Percentiles rank a stretch among this genome's conserved stretches.
Evolutionary conservation across 2,797 vertebrate genomes (phyloP).

Genomic region (Coregonus sp.): DNA sequence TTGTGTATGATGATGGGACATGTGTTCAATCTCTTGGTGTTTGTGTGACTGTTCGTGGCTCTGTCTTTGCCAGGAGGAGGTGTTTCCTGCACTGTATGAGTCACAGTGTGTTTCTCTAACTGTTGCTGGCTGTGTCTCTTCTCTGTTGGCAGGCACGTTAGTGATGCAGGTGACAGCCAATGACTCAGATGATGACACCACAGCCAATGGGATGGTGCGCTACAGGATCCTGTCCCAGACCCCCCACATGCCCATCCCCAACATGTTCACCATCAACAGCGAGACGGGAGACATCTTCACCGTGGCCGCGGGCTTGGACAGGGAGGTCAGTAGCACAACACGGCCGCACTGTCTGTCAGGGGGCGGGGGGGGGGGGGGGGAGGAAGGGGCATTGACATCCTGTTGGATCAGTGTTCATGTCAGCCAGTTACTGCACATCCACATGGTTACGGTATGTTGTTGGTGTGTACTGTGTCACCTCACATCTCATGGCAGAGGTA

Average conservation of each 20-base stretch:
- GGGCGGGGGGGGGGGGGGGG: not conserved
- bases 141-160: conserved; percentile 82
- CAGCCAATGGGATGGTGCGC: conserved; percentile 93
- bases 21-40: not conserved
- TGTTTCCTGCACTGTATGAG: not conserved
- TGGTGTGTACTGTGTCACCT: not conserved
- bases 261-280: conserved; percentile 98
- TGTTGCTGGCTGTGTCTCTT: not conserved
- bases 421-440: not conserved
- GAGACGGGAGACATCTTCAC: conserved; percentile 95
- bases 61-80: not conserved
- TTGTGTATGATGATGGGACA: not conserved
- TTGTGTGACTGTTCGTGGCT: not conserved
- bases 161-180: conserved; percentile 96
- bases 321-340: conserved; percentile 83
- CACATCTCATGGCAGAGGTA: no score
- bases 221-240: conserved; percentile 94
- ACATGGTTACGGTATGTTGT: not conserved
- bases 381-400: not conserved
- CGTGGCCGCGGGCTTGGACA: conserved; percentile 92
- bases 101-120: not conserved
- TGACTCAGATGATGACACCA: conserved; percentile 92
- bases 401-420: not conserved
- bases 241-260: conserved; percentile 92
- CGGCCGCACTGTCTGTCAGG: not conserved